phyloP scores from a whole-genome alignment of 2,113 vertebrate species.

The Stigmatopora argus region DNA sequence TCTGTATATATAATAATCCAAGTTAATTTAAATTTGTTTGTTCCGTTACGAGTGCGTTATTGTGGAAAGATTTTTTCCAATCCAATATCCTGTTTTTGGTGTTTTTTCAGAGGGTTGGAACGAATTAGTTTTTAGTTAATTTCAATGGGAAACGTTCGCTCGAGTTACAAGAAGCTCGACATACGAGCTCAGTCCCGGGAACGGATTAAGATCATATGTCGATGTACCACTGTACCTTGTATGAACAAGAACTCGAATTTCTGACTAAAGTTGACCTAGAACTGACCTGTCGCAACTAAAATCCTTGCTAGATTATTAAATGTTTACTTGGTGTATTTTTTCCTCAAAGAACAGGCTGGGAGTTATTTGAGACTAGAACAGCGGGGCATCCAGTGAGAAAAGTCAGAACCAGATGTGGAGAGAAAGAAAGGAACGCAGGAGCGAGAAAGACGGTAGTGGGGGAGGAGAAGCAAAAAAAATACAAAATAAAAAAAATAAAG shows the following conservation, averaged over 20 bases:
- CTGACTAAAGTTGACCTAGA: constrained; percentile 15
- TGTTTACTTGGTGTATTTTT: constrained; percentile 23
- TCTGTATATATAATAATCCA: too few species aligned
- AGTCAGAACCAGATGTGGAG: constrained; percentile 56
- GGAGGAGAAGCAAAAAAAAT: constrained; percentile 38
- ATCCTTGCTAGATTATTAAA: constrained; percentile 1
- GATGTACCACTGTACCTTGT: too few species aligned
- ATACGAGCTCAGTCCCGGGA: too few species aligned
- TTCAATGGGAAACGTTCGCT: too few species aligned
- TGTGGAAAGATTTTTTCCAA: too few species aligned
- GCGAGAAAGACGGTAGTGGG: constrained; percentile 34
- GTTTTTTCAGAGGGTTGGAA: too few species aligned
- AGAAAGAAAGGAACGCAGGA: constrained; percentile 1
- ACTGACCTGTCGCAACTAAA: constrained; percentile 27
- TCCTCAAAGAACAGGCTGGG: not conserved
- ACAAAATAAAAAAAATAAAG: constrained; percentile 8
- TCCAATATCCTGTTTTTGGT: too few species aligned
- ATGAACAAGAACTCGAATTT: constrained; percentile 17
- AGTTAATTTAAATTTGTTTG: too few species aligned
- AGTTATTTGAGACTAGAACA: constrained; percentile 17
- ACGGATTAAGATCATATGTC: too few species aligned
- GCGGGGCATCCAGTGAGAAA: constrained; percentile 7
- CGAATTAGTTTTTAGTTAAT: too few species aligned
- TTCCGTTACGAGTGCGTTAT: too few species aligned
- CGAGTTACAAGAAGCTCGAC: too few species aligned